Base-by-base conservation (phyloP, 1,140 invertebrate genomes). In the Philaenus spumarius region DNA sequence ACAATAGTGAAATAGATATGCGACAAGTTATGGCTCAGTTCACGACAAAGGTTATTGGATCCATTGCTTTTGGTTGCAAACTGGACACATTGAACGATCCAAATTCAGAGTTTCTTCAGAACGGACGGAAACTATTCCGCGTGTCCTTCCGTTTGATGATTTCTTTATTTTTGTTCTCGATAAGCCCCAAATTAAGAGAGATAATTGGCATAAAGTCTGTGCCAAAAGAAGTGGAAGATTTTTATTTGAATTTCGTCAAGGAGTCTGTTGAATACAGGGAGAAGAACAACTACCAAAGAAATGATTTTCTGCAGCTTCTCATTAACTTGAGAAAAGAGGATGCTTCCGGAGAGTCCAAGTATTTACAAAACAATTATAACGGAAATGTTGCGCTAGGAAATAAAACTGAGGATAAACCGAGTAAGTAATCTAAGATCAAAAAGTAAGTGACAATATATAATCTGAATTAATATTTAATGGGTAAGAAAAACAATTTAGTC, bases 11-110 rank as follows among this genome's bases (percentile, higher is more conserved):
- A 17, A 50, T 74, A 5, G 73, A 78, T 46, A 67, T 76, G 1
- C 74, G 71, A 62, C 68, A 72, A 19, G 59, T 77, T 1, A 66
- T 77, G 22, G 68, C 74, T 0, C 72, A 74, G 63, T 80, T 76
- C 50, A 77, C 75, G 2, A 80, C 79, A 14, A 79, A 82, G 62
- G 75, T 80, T 2, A 81, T 82, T 6, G 75, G 74, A 15, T 74
- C 73, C 0, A 79, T 76, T 61, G 78, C 76, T 14, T 82, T 82
- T 64, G 81, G 81, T 11, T 66, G 81, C 2, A 72, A 80, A 47
- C 75, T 75, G 17, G 74, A 80, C 58, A 76, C 74, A 4, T 69
- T 82, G 61, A 67, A 64, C 17, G 64, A 76, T 64, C 69, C 73
- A 0, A 60, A 76, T 23, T 74, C 78, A 30, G 71, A 77, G 57